Conservation (phyloP, 2,888 invertebrate species). For the Sphaerophoria rueppellii region DNA sequence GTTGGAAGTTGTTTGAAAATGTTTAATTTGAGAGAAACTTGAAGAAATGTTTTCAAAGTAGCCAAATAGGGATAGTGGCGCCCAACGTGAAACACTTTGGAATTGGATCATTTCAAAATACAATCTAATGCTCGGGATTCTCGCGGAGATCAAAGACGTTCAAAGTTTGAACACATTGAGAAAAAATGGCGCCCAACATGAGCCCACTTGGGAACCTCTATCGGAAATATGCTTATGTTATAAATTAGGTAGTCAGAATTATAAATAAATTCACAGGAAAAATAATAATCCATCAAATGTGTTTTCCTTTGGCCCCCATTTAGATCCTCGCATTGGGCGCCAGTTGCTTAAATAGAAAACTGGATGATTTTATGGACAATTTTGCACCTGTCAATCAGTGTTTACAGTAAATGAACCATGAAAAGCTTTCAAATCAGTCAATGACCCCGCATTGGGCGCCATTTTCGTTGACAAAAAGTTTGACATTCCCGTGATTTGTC, state of each 20-base stretch:
- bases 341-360: neutral
- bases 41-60: too few species aligned
- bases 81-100: too few species aligned
- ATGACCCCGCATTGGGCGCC: neutral
- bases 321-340: neutral
- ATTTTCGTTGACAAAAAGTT: neutral
- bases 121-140: too few species aligned
- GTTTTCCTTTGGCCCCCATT: neutral
- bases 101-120: too few species aligned
- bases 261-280: neutral
- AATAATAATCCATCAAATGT: neutral
- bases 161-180: too few species aligned
- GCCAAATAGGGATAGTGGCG: too few species aligned
- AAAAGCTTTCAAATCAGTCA: neutral
- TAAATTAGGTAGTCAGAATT: too few species aligned
- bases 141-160: too few species aligned
- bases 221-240: too few species aligned
- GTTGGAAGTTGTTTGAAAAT: conserved; percentile 23
- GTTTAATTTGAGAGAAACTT: conserved; percentile 7
- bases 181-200: neutral
- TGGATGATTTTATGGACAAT: too few species aligned
- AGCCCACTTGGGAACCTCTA: too few species aligned
- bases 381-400: too few species aligned
- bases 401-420: conserved; percentile 2
- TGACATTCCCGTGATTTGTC: neutral